Evolutionary conservation across 2,113 vertebrate genomes (phyloP).

Genomic region (Alouatta palliata): DNA sequence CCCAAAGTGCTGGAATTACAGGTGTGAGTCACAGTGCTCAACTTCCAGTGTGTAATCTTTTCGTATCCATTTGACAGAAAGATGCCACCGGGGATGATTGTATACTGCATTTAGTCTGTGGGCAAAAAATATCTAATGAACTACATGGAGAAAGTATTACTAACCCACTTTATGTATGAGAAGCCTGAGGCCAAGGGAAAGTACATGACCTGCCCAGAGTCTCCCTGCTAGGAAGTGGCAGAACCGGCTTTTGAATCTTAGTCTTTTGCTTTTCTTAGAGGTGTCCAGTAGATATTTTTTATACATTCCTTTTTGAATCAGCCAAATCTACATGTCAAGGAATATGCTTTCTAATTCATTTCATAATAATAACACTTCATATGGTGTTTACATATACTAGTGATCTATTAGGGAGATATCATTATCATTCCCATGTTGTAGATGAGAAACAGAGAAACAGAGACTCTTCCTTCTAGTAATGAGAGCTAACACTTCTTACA

Average conservation of each 20-base stretch:
- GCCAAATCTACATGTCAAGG: background rate
- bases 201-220: background rate
- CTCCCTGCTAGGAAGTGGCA: background rate
- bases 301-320: background rate
- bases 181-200: background rate
- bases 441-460: background rate
- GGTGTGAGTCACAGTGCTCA: too few species aligned
- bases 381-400: background rate
- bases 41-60: background rate
- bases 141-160: background rate
- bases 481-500: background rate
- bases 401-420: background rate
- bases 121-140: background rate
- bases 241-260: background rate
- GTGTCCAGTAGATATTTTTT: background rate
- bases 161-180: background rate
- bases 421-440: background rate
- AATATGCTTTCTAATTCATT: background rate
- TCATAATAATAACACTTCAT: background rate
- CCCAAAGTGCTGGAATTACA: too few species aligned
- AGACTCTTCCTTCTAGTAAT: background rate
- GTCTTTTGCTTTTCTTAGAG: constrained; percentile 30
- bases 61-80: background rate
- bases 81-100: background rate
- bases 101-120: background rate